Evolutionary conservation across 2,113 vertebrate species (phyloP).

Genomic region (Cyprinus carpio): DNA sequence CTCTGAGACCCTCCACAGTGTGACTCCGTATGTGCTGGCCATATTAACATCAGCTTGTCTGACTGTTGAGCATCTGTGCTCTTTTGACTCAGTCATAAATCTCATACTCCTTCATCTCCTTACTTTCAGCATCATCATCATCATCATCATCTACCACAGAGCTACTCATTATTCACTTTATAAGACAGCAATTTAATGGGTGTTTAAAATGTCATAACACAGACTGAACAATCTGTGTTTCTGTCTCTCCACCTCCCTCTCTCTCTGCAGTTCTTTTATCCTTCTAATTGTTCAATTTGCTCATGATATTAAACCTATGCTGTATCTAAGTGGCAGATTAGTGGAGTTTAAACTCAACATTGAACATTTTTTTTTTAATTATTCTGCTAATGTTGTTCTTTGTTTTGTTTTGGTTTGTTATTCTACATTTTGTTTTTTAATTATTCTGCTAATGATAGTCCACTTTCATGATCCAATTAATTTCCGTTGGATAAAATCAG

Average conservation of each 20-base stretch:
- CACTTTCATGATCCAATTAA: too few relatives aligned
- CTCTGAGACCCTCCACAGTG: background rate
- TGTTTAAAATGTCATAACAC: constrained; percentile 33
- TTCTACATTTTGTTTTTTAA: too few relatives aligned
- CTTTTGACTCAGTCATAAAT: background rate
- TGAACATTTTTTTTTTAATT: too few relatives aligned
- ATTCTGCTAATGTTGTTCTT: too few relatives aligned
- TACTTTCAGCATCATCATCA: background rate
- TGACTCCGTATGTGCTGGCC: constrained; percentile 17
- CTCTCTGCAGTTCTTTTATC: background rate
- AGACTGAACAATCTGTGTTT: background rate
- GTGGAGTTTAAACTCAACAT: constrained; percentile 12
- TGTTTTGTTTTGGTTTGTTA: too few relatives aligned
- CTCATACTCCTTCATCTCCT: background rate
- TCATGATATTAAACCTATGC: constrained; percentile 16
- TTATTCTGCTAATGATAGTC: too few relatives aligned
- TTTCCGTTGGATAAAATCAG: too few relatives aligned
- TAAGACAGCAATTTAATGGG: constrained; percentile 20
- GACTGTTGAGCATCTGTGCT: constrained; percentile 34
- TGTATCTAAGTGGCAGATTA: background rate
- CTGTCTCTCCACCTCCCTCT: background rate
- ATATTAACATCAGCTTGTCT: background rate
- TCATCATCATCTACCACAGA: background rate
- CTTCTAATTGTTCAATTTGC: constrained; percentile 24
- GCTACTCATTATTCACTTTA: background rate